Evolutionary conservation across 2,888 invertebrate species (phyloP).

Genomic region (Axea sp.): DNA sequence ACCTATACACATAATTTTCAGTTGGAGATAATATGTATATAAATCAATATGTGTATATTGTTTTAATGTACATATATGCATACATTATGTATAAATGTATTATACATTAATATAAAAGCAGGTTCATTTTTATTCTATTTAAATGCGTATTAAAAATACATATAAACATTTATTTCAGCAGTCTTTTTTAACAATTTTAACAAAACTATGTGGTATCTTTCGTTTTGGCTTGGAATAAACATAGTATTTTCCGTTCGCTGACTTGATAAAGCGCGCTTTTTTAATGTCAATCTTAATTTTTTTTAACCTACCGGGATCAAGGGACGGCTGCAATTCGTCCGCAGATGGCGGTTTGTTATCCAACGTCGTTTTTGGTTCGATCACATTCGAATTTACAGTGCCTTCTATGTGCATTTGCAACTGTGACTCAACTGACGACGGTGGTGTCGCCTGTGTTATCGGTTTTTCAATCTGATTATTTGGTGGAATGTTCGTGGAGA

Average conservation of each 20-base stretch:
- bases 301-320: conserved; percentile 72
- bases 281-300: conserved; percentile 50
- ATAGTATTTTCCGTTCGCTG: conserved; percentile 17
- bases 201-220: conserved; percentile 37
- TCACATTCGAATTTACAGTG: conserved; percentile 34
- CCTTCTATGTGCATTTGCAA: conserved; percentile 56
- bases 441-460: not conserved
- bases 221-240: conserved; percentile 24
- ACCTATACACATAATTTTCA: no score
- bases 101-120: no score
- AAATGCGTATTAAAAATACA: no score
- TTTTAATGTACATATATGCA: no score
- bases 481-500: conserved; percentile 7
- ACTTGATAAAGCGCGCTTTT: conserved; percentile 21
- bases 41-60: no score
- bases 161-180: no score
- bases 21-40: no score
- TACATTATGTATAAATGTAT: no score
- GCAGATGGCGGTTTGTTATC: conserved; percentile 66
- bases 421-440: conserved; percentile 46
- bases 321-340: conserved; percentile 72
- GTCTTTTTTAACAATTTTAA: conserved; percentile 36
- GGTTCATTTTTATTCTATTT: no score
- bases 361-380: conserved; percentile 62
- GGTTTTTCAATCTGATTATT: not conserved